These are phyloP conservation scores for Watsonalla binaria DNA, from an alignment of 2,888 invertebrate genomes.

Conservation along the genomic window DNA sequence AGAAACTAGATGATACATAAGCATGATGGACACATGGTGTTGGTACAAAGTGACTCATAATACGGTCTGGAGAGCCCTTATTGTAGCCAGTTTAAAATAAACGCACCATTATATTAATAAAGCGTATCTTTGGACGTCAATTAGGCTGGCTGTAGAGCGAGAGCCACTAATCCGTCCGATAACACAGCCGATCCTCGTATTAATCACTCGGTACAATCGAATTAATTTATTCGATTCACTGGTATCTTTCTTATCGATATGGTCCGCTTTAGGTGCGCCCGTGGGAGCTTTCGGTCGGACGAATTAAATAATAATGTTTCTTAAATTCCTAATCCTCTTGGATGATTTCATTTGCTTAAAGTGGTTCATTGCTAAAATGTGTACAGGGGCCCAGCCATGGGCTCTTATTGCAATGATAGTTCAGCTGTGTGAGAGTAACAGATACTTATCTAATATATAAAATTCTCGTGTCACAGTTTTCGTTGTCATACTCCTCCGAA, in stretches of 20 bases:
- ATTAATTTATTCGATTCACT: constrained; percentile 65
- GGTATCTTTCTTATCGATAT: constrained; percentile 45
- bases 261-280: constrained; percentile 13
- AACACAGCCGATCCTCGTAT: constrained; percentile 51
- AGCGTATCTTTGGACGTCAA: constrained; percentile 69
- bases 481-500: too few relatives aligned
- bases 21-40: too few relatives aligned
- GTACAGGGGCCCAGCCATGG: too few relatives aligned
- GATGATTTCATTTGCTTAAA: too few relatives aligned
- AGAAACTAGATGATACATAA: too few relatives aligned
- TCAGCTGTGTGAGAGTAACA: too few relatives aligned
- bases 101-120: constrained; percentile 68
- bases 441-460: too few relatives aligned
- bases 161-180: constrained; percentile 67
- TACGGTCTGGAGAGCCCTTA: too few relatives aligned
- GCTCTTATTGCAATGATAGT: too few relatives aligned
- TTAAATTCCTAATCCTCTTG: neutral
- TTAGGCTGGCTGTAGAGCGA: constrained; percentile 60
- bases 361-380: too few relatives aligned
- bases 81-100: constrained; percentile 34
- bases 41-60: too few relatives aligned
- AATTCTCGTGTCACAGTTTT: too few relatives aligned
- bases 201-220: constrained; percentile 65
- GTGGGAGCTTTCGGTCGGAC: constrained; percentile 12
- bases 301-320: constrained; percentile 6